Conservation (phyloP, 64 coral and sea anemone genomes). For the Actinia tenebrosa region DNA sequence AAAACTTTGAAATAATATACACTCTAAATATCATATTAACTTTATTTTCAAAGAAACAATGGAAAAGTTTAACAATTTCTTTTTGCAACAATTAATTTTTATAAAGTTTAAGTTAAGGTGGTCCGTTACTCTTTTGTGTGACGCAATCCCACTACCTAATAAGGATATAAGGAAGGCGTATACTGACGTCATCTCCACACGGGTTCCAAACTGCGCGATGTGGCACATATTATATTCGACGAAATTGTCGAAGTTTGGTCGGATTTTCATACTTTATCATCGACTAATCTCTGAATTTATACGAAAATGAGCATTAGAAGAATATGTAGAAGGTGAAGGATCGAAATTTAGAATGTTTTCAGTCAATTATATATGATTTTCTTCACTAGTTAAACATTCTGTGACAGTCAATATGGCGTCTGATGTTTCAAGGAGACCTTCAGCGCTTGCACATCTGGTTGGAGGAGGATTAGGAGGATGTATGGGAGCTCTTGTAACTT, state of each 20-base stretch:
- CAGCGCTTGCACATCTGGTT: conserved; percentile 57
- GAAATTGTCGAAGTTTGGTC: background rate
- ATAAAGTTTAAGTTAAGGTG: too few species aligned
- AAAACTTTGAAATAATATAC: too few species aligned
- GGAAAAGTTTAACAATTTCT: too few species aligned
- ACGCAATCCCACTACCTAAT: background rate
- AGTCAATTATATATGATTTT: background rate
- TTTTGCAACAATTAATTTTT: too few species aligned
- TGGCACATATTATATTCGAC: too few species aligned
- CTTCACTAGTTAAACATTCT: background rate
- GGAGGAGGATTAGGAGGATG: conserved; percentile 89
- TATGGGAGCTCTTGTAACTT: conserved; percentile 80
- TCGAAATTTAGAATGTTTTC: background rate
- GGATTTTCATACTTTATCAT: background rate
- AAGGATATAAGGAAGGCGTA: conserved; percentile 8
- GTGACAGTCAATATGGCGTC: conserved; percentile 4
- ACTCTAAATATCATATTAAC: too few species aligned
- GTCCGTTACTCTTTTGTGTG: too few species aligned
- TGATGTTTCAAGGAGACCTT: background rate
- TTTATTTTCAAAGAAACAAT: too few species aligned
- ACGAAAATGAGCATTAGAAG: background rate
- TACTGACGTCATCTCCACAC: background rate
- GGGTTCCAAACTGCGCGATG: too few species aligned
- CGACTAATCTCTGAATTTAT: background rate
- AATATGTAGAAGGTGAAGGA: background rate